Percentiles rank a stretch among this genome's conserved stretches.
Conservation (phyloP, 2,888 invertebrate genomes). For the Desoria tigrina region DNA sequence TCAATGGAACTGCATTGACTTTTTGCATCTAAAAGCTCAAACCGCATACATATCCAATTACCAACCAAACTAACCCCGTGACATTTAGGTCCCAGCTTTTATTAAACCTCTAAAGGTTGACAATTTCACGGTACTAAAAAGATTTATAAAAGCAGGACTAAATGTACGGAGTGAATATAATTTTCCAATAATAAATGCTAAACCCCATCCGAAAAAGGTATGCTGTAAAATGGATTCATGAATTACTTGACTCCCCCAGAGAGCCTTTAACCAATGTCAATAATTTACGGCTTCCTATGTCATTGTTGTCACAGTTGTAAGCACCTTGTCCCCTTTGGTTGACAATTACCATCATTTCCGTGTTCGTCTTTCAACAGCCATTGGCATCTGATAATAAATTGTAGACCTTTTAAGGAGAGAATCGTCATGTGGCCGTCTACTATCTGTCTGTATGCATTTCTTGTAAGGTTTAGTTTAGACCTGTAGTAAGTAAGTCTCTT, state of each 20-base stretch:
- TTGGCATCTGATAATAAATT: conserved; percentile 7
- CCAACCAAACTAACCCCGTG: too few species aligned
- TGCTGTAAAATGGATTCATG: too few species aligned
- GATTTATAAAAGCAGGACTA: too few species aligned
- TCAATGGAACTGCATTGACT: too few species aligned
- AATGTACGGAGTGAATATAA: too few species aligned
- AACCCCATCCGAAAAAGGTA: too few species aligned
- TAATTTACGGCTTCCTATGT: conserved; percentile 23
- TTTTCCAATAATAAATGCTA: too few species aligned
- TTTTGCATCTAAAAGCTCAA: too few species aligned
- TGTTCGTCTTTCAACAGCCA: conserved; percentile 2
- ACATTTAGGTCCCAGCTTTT: too few species aligned
- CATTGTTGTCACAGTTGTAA: conserved; percentile 30
- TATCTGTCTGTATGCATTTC: background rate
- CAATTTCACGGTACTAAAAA: too few species aligned
- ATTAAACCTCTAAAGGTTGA: too few species aligned
- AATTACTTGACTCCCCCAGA: background rate
- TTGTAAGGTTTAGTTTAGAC: background rate
- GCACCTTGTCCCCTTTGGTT: conserved; percentile 35
- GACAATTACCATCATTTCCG: conserved; percentile 27
- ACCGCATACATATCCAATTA: too few species aligned
- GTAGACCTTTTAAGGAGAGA: conserved; percentile 13
- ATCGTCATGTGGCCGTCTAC: conserved; percentile 2
- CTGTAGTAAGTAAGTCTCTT: background rate
- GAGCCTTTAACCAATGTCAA: conserved; percentile 16